Evolutionary conservation across 2,888 invertebrate genomes (phyloP).

Genomic region (Drosophila aldrichi): DNA sequence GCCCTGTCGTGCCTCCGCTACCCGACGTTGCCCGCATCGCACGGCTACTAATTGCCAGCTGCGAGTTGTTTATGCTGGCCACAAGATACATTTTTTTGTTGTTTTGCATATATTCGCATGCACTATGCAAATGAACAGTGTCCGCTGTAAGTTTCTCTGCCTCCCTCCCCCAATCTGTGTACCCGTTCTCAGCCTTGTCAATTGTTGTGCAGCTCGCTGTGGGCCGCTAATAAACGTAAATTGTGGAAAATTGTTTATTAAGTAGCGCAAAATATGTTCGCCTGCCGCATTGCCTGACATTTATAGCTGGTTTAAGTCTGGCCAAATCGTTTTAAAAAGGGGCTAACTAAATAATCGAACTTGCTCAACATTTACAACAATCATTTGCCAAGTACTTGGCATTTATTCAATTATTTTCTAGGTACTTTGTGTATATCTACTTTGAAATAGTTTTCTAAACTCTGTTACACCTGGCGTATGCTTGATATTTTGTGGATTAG

Average conservation of each 20-base stretch:
- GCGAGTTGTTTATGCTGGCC: constrained; percentile 55
- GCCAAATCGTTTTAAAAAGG: background rate
- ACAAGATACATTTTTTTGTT: constrained; percentile 37
- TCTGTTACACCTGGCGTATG: background rate
- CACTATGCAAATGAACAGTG: constrained; percentile 60
- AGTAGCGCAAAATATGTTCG: constrained; percentile 63
- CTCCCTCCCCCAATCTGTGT: background rate
- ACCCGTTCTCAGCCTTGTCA: constrained; percentile 2
- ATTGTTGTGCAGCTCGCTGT: constrained; percentile 48
- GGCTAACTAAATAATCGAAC: constrained; percentile 1
- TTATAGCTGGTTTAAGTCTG: constrained; percentile 47
- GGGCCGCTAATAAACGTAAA: constrained; percentile 70
- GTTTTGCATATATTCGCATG: constrained; percentile 31
- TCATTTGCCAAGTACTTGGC: background rate
- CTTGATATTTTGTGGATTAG: background rate
- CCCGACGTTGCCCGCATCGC: background rate
- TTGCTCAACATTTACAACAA: background rate
- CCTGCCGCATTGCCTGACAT: constrained; percentile 47
- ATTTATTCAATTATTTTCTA: constrained; percentile 9
- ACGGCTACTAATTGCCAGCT: constrained; percentile 54
- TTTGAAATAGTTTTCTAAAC: background rate
- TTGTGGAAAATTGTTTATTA: constrained; percentile 67
- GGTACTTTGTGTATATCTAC: background rate
- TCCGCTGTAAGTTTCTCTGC: constrained; percentile 2
- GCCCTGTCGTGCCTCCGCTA: background rate